Percentiles rank a stretch among this genome's conserved stretches.
phyloP scores from a whole-genome alignment of 1,140 invertebrate genomes.

The Caenorhabditis tropicalis region DNA sequence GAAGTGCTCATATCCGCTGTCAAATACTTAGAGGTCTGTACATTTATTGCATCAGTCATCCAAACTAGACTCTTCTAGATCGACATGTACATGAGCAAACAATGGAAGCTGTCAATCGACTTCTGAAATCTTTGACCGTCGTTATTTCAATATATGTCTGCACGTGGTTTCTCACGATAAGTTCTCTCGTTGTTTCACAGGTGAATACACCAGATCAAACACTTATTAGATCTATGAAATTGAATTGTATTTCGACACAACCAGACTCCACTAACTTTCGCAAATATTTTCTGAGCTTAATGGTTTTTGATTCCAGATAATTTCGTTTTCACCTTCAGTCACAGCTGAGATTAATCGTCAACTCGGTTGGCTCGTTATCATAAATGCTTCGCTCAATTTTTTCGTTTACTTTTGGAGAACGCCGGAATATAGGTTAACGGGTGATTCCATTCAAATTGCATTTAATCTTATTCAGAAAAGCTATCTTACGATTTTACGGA shows the following conservation, averaged over 20 bases:
- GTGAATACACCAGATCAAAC: neutral
- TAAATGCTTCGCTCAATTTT: conserved; percentile 25
- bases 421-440: neutral
- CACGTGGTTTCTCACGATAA: conserved; percentile 40
- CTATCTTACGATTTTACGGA: neutral
- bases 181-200: neutral
- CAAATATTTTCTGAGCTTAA: neutral
- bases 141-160: conserved; percentile 22
- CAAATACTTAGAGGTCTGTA: neutral
- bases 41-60: neutral
- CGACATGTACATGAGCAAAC: conserved; percentile 6
- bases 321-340: neutral
- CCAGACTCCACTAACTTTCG: neutral
- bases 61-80: neutral
- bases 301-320: neutral
- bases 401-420: conserved; percentile 21
- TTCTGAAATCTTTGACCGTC: neutral
- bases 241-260: neutral
- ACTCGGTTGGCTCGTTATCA: conserved; percentile 2
- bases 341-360: conserved; percentile 20
- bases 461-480: neutral
- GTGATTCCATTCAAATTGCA: neutral
- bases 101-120: conserved; percentile 1
- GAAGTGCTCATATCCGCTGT: neutral
- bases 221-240: neutral